Evolutionary conservation across 2,113 vertebrate species (phyloP).

Genomic region (Cairina moschata): DNA sequence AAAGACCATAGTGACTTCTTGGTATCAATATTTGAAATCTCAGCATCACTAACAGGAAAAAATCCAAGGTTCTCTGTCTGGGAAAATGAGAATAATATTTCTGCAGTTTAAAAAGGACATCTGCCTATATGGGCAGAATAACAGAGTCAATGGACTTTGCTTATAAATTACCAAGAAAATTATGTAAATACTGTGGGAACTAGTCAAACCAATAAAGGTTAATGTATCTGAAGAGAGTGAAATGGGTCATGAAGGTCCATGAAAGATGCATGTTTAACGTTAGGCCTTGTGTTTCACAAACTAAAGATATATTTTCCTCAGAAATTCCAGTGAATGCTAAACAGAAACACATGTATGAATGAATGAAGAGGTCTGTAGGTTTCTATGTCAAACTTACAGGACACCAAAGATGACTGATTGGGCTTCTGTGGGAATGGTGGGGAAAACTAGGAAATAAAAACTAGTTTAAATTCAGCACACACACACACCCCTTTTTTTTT

Average conservation of each 20-base stretch:
- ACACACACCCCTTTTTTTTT: background rate
- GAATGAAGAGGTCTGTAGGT: background rate
- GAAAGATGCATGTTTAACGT: background rate
- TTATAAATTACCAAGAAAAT: background rate
- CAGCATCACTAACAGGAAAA: background rate
- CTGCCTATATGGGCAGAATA: background rate
- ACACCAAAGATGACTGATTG: background rate
- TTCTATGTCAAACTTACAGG: background rate
- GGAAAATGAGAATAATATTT: background rate
- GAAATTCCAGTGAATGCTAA: background rate
- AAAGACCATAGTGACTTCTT: background rate
- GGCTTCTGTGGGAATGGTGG: background rate
- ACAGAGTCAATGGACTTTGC: background rate
- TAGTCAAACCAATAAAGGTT: background rate
- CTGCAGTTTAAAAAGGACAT: background rate
- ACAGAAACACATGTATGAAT: rapidly evolving
- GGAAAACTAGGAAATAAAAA: background rate
- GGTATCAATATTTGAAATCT: background rate
- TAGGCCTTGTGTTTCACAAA: background rate
- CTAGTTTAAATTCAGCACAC: background rate
- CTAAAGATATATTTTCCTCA: background rate
- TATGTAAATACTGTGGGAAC: background rate
- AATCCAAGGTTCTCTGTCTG: background rate
- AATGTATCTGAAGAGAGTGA: background rate
- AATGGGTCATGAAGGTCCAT: background rate